Evolutionary conservation across 2,888 invertebrate genomes (phyloP).

Genomic region (Leucophora obtusa): DNA sequence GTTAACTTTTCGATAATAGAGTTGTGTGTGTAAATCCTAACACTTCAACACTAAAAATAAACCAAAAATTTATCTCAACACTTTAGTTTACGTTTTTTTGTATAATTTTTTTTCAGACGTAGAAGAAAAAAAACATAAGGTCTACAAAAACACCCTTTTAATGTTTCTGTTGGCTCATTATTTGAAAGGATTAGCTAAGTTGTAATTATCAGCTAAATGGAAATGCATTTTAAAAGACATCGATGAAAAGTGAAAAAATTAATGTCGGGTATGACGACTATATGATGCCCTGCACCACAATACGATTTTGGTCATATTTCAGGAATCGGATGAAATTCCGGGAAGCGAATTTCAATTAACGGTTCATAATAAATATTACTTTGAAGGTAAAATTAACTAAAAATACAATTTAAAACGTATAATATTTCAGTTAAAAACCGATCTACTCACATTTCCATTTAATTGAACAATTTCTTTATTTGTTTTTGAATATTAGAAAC

Average conservation of each 20-base stretch:
- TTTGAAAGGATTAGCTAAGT: slow-evolving; percentile 61
- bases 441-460: too few species aligned
- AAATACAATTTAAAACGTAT: too few species aligned
- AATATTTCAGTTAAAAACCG: too few species aligned
- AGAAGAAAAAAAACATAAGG: slow-evolving; percentile 23
- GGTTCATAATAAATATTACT: too few species aligned
- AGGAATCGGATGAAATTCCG: too few species aligned
- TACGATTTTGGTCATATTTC: too few species aligned
- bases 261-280: too few species aligned
- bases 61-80: slow-evolving; percentile 50
- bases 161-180: slow-evolving; percentile 64
- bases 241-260: slow-evolving; percentile 29
- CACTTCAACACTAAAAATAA: slow-evolving; percentile 47
- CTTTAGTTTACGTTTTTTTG: slow-evolving; percentile 23
- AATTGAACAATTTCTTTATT: too few species aligned
- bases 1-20: slow-evolving; percentile 78
- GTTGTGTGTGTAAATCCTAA: slow-evolving; percentile 54
- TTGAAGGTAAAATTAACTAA: too few species aligned
- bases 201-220: slow-evolving; percentile 61
- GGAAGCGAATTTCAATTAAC: too few species aligned
- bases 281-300: too few species aligned
- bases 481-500: too few species aligned
- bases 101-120: slow-evolving; percentile 20
- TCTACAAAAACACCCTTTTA: slow-evolving; percentile 55
- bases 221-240: slow-evolving; percentile 49